Base-by-base conservation (phyloP, 2,888 invertebrate genomes). In the Arrhopalites spinosus region DNA sequence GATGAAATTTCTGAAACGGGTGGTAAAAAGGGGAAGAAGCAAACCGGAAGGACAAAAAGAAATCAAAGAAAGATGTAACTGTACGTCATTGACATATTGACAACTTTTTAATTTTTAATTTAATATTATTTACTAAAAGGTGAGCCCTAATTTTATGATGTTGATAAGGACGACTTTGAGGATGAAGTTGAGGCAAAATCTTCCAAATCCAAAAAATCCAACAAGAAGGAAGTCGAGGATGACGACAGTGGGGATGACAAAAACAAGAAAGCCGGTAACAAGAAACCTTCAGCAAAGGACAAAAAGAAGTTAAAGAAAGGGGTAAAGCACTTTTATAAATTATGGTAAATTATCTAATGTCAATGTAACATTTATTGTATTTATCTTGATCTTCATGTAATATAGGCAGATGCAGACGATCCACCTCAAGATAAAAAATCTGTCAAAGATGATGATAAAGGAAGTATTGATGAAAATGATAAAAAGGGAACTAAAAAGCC, bases 401-500 rank as follows among this genome's bases (percentile, higher is more conserved):
- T 45, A 45, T 15, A 45, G 50, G 43, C 29, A 13, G 61, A 69
- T 7, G 30, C n/a, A 30, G 75, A 53, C 3, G 61, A 11, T 56
- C 27, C 43, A 59, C 23, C 20, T 23, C 43, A 59, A 20, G 36
- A 43, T 43, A 67, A 67, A 66, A 45, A 74, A 61, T 27, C 66
- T 43, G n/a, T 29, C 3, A 27, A 72, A 56, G 56, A 59, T 36
- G 59, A 79, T 23, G 69, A 73, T 27, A 47, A 64, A 25, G 68
- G 47, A 5, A 73, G 47, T n/a, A 73, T 70, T 50, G 74, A 70
- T 36, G 76, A 73, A 27, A 74, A 76, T 50, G 72, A 20, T 36
- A 63, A 67, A 20, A 66, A 67, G 70, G 23, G 29, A n/a, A 68
- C 29, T 7, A 29, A 63, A 47, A 74, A 72, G 45, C 17, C 74